Percentiles rank a stretch among this genome's conserved stretches.
phyloP scores from a whole-genome alignment of 2,113 vertebrate species.

The Eptesicus fuscus region DNA sequence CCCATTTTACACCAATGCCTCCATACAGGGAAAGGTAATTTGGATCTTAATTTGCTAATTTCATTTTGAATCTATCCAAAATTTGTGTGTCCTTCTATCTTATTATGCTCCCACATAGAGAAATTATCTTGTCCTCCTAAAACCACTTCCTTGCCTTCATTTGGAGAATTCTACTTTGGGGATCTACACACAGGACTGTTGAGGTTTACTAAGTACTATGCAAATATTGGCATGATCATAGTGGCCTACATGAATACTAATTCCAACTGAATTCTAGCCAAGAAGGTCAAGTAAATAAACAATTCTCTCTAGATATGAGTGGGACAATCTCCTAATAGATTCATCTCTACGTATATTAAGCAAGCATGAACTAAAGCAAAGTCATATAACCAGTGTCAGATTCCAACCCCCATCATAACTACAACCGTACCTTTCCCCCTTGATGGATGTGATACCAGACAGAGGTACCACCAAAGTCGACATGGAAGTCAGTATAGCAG shows the following conservation, averaged over 20 bases:
- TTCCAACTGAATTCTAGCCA: background rate
- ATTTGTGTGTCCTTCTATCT: background rate
- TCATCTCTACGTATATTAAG: background rate
- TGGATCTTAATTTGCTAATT: background rate
- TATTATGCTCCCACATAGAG: background rate
- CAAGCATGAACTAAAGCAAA: constrained; percentile 15
- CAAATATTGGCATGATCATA: background rate
- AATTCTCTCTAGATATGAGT: background rate
- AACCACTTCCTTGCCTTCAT: background rate
- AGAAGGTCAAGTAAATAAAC: background rate
- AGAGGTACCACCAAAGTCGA: constrained; percentile 98
- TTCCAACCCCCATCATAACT: background rate
- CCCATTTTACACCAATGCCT: background rate
- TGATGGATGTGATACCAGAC: constrained; percentile 99
- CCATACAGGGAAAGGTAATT: background rate
- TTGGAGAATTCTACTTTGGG: constrained; percentile 12
- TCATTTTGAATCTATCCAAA: background rate
- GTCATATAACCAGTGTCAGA: background rate
- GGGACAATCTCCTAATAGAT: background rate
- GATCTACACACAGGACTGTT: background rate
- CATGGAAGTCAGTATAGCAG: constrained; percentile 99
- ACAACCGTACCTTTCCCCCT: constrained; percentile 91
- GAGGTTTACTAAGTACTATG: background rate
- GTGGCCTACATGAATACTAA: background rate
- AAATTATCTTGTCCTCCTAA: constrained; percentile 27